phyloP scores from a whole-genome alignment of 2,888 invertebrate species.

The Cryptosula pallasiana region DNA sequence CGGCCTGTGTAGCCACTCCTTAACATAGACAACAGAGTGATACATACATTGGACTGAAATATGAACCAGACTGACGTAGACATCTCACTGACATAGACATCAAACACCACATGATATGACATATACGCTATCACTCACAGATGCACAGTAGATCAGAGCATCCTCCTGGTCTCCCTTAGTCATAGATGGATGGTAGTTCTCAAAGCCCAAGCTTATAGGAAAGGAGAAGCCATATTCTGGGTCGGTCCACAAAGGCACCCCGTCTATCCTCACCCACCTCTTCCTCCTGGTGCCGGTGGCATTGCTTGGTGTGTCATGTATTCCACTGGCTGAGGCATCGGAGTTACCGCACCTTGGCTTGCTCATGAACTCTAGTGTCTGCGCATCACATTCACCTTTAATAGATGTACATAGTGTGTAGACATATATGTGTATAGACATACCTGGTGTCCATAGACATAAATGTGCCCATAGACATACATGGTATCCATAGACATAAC shows the following conservation, averaged over 20 bases:
- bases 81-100: too few species aligned
- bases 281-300: too few species aligned
- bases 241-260: background rate
- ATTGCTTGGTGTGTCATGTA: background rate
- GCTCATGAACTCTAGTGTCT: background rate
- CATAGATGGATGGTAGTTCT: background rate
- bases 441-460: too few species aligned
- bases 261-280: background rate
- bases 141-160: conserved; percentile 4
- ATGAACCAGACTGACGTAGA: too few species aligned
- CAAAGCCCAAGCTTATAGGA: background rate
- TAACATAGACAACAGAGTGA: too few species aligned
- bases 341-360: background rate
- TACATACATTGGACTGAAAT: too few species aligned
- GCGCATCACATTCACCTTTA: background rate
- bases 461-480: too few species aligned
- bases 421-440: too few species aligned
- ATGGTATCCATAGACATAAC: too few species aligned
- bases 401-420: too few species aligned
- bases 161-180: background rate
- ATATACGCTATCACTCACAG: background rate
- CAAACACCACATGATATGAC: background rate
- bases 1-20: too few species aligned
- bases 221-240: background rate
- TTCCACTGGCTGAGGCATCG: background rate